Evolutionary conservation across 2,888 invertebrate species (phyloP), one percentile per base, ranked within the genome.

Genomic region (Volucella zonaria): DNA sequence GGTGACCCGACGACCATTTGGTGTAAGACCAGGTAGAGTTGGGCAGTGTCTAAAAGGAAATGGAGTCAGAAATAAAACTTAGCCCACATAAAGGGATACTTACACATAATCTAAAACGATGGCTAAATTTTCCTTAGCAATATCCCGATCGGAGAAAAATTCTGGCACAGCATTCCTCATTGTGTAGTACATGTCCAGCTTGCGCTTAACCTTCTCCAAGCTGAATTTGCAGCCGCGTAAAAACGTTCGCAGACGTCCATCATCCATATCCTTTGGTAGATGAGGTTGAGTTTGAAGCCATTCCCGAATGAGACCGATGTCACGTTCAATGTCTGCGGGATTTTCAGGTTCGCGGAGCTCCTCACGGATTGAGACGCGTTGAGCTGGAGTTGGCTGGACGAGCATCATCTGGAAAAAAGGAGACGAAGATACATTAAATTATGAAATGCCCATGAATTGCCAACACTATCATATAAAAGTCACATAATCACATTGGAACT

Each of bases 151-250:
- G 77, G 93, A 92, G 91, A 96, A 97, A 92, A 97, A 95, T 90
- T 97, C 97, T 0, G 97, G 97, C 43, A 95, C 94, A 1, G 96
- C 95, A 6, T 95, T 93, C 23, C 96, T 93, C 96, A 96, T 96
- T 10, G 97, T 96, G 91, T 96, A 96, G 92, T 96, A 97, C 96
- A 96, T 96, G 91, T 97, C 97, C 89, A 97, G 92, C 92, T 97
- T 97, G 89, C 94, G 94, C 92, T 97, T 97, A 91, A 95, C 95
- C 92, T 96, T 96, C 92, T 97, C 97, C 90, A 97, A 90, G 70
- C 96, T 96, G 92, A 96, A 97, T 92, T 96, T 97, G 92, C 96
- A 96, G 38, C 96, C 96, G 12, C 97, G 94, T 83, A 97, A 93
- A 92, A 96, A 97, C 73, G 96, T 96, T 93, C 96, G 94, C 87